phyloP scores from a whole-genome alignment of 2,797 vertebrate species.

The Spheniscus humboldti region DNA sequence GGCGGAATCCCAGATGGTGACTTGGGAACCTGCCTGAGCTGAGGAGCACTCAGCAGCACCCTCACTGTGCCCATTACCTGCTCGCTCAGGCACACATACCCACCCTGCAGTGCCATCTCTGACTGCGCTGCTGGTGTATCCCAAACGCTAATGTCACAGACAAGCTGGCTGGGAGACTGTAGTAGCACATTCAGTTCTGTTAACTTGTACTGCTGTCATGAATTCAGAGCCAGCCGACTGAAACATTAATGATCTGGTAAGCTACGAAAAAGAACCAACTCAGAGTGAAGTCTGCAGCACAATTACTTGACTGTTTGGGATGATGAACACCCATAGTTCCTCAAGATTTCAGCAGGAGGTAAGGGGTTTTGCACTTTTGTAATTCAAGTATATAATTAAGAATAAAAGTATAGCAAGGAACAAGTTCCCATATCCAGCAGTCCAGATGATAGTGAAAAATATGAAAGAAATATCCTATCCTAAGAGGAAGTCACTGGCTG shows the following conservation, averaged over 20 bases:
- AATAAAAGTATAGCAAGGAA: neutral
- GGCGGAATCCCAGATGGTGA: neutral
- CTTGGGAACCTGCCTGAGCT: neutral
- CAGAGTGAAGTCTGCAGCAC: neutral
- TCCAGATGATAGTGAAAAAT: neutral
- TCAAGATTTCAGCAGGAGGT: neutral
- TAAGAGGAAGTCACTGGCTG: neutral
- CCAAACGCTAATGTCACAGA: neutral
- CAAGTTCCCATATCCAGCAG: neutral
- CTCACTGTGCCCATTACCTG: neutral
- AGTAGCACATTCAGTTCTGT: neutral
- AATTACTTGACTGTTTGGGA: neutral
- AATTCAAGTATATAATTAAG: neutral
- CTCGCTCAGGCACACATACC: neutral
- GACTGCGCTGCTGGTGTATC: neutral
- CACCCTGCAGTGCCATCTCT: neutral
- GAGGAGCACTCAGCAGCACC: neutral
- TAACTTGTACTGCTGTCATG: neutral
- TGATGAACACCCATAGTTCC: neutral
- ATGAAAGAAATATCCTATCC: neutral
- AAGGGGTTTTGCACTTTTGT: neutral
- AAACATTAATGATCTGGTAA: conserved; percentile 39
- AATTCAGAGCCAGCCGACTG: conserved; percentile 26
- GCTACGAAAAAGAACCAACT: neutral
- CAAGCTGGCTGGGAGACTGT: neutral